Conservation (phyloP, 2,888 invertebrate genomes). For the Pyrrhosoma nymphula region DNA sequence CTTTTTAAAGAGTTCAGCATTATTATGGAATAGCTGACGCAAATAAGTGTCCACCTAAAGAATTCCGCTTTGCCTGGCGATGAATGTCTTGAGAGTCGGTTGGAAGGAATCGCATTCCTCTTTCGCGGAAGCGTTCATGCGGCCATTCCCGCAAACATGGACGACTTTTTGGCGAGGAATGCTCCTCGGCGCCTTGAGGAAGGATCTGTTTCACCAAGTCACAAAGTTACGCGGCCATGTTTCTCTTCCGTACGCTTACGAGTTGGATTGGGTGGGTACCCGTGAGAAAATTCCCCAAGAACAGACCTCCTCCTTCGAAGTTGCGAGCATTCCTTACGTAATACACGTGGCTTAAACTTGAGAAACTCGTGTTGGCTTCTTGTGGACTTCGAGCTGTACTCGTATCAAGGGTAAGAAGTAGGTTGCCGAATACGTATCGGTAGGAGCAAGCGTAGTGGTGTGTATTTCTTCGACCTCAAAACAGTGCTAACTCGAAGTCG, state of each 20-base stretch:
- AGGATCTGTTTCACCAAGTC: not conserved
- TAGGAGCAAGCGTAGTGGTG: not conserved
- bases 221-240: not conserved
- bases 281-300: not conserved
- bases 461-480: not conserved
- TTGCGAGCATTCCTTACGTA: not conserved
- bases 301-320: not conserved
- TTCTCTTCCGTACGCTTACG: not conserved
- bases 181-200: not conserved
- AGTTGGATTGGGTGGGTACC: not conserved
- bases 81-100: not conserved
- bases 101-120: not conserved
- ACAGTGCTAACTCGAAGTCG: not conserved
- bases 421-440: not conserved
- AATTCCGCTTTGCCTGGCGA: too few species aligned
- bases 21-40: too few species aligned
- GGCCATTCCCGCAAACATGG: not conserved
- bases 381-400: not conserved
- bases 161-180: not conserved
- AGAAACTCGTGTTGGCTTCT: not conserved
- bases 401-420: not conserved
- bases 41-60: too few species aligned
- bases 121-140: not conserved
- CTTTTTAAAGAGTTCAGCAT: too few species aligned
- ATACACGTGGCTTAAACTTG: constrained; percentile 1